Evolutionary conservation across 2,797 vertebrate species (phyloP).

Genomic region (Columba guinea): DNA sequence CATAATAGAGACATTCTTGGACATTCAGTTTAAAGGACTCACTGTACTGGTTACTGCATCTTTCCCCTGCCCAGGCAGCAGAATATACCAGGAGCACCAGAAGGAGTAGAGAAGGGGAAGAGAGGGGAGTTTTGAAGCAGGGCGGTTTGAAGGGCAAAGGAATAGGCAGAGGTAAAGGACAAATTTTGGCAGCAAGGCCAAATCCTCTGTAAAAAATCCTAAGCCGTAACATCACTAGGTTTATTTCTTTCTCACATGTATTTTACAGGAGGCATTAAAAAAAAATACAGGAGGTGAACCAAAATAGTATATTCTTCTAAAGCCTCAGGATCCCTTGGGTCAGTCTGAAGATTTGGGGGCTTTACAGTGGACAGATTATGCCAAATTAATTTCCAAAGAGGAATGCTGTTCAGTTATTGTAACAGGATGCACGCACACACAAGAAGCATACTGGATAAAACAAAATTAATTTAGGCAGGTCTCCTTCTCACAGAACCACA

Average conservation of each 20-base stretch:
- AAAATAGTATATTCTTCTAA: background rate
- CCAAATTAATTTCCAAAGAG: background rate
- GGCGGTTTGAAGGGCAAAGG: background rate
- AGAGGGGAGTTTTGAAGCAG: background rate
- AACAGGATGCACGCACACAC: accelerated
- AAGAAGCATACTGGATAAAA: background rate
- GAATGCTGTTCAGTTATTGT: background rate
- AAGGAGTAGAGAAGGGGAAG: background rate
- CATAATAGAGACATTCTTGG: background rate
- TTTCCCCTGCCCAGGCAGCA: background rate
- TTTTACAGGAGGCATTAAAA: background rate
- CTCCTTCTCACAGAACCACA: background rate
- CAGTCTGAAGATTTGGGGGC: background rate
- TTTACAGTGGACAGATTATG: background rate
- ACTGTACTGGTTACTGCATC: background rate
- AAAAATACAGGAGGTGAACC: background rate
- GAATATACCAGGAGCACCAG: background rate
- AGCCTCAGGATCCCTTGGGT: background rate
- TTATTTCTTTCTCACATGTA: background rate
- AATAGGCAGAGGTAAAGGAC: background rate
- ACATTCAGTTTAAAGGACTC: background rate
- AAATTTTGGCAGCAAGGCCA: background rate
- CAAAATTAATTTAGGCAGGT: background rate
- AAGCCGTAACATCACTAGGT: background rate
- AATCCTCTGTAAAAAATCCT: background rate